phyloP scores from a whole-genome alignment of 2,113 vertebrate species.

The Planiliza haematocheilus region DNA sequence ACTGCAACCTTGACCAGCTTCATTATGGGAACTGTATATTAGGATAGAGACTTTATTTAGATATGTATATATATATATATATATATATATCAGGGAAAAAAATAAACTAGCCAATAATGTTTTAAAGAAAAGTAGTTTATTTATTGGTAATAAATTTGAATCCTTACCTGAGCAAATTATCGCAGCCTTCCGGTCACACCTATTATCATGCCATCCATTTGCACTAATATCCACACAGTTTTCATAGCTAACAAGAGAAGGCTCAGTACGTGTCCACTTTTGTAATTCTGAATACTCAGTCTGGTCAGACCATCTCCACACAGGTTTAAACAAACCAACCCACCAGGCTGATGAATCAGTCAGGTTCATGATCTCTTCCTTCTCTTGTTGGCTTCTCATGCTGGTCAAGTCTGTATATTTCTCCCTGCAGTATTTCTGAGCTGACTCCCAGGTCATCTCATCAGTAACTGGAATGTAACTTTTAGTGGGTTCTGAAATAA shows the following conservation, averaged over 20 bases:
- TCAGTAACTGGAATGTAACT: not conserved
- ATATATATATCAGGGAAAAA: too few relatives aligned
- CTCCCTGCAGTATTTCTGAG: conserved; percentile 1
- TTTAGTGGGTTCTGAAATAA: not conserved
- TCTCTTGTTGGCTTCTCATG: conserved; percentile 1
- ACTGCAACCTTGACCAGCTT: conserved; percentile 5
- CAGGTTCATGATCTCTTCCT: not conserved
- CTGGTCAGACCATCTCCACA: conserved; percentile 14
- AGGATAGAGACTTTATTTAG: not conserved
- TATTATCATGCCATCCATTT: accelerated
- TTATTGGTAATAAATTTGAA: not conserved
- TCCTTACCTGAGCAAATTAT: conserved; percentile 3
- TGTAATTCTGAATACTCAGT: not conserved
- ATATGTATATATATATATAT: too few relatives aligned
- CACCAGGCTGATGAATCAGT: not conserved
- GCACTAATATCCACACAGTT: accelerated
- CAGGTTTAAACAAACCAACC: not conserved
- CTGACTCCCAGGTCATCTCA: not conserved
- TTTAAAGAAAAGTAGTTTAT: too few relatives aligned
- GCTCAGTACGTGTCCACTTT: accelerated
- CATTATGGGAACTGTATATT: not conserved
- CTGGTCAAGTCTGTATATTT: conserved; percentile 1
- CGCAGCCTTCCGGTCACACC: accelerated
- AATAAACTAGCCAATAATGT: too few relatives aligned
- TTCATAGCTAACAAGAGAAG: too few relatives aligned